phyloP scores from a whole-genome alignment of 2,888 invertebrate species.

The Petrolisthes cinctipes region DNA sequence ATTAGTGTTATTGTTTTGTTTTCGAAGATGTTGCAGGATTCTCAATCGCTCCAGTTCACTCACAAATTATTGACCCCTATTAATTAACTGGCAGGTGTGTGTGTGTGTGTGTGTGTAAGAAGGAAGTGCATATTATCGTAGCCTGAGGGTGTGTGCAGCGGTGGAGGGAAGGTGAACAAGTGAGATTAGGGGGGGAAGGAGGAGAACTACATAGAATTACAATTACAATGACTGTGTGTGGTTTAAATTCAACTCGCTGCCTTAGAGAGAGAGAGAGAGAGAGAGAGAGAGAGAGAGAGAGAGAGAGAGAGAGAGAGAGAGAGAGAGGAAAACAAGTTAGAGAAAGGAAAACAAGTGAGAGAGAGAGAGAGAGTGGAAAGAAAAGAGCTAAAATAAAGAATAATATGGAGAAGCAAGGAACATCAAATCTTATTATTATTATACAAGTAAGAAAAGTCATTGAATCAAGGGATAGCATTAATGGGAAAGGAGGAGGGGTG shows the following conservation, averaged over 20 bases:
- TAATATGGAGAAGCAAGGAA: background rate
- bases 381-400: background rate
- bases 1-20: too few species aligned
- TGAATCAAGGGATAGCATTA: background rate
- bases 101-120: background rate
- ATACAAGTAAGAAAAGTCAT: background rate
- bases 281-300: conserved; percentile 14
- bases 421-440: too few species aligned
- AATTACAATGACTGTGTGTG: background rate
- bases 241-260: too few species aligned
- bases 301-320: background rate
- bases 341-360: background rate
- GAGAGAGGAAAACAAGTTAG: background rate
- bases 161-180: too few species aligned
- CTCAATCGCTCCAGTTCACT: too few species aligned
- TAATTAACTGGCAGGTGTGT: background rate
- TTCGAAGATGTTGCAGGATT: too few species aligned
- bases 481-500: background rate
- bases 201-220: background rate
- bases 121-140: background rate
- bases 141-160: too few species aligned
- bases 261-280: background rate
- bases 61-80: too few species aligned
- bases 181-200: background rate
- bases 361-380: background rate